Base-by-base conservation (phyloP, 1,140 invertebrate species). In the Piezodorus guildinii region DNA sequence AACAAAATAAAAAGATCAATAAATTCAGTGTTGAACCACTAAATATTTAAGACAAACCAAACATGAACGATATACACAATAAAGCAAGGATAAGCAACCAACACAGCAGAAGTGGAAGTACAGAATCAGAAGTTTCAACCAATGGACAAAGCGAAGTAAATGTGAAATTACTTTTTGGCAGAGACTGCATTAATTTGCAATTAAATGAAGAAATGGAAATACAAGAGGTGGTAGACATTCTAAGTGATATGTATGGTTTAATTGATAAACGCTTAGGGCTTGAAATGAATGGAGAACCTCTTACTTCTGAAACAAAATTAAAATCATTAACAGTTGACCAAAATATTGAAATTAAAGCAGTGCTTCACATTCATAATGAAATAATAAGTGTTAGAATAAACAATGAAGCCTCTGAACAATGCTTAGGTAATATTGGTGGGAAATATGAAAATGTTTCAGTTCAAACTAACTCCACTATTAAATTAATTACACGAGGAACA, bases 171-270 rank as follows among this genome's bases (percentile, higher is more conserved):
- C 34, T 39, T 39, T 39, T 39, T 39, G 34, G 34, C 12, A 39
- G 34, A 10, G 34, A 39, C 12, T 39, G 34, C 34, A 39, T 39
- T 10, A 56, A 21, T 21, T 23, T 56, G 15, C 14, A 56, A 6
- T 25, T 56, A 56, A 21, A 15, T 56, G 52, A 56, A 23, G 23
- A 56, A 16, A 21, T 56, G 17, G 23, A 23, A 10, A 56, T 56
- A 23, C 17, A 25, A 56, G 52, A 56, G 19, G 21, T 25, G 14
- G 6, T 25, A 25, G 52, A 56, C 15, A 56, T 56, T 23, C 1
- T 56, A 10, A 23, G 52, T 23, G 52, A 56, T 23, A 56, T 56
- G 19, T 25, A 23, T 56, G 52, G 52, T 23, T 23, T 25, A 56
- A 56, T 10, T 23, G 23, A 25, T 56, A 23, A 21, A 16, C 14